These are phyloP conservation scores for Protaetia brevitarsis DNA, from an alignment of 1,140 invertebrate genomes.

Conservation along the genomic window DNA sequence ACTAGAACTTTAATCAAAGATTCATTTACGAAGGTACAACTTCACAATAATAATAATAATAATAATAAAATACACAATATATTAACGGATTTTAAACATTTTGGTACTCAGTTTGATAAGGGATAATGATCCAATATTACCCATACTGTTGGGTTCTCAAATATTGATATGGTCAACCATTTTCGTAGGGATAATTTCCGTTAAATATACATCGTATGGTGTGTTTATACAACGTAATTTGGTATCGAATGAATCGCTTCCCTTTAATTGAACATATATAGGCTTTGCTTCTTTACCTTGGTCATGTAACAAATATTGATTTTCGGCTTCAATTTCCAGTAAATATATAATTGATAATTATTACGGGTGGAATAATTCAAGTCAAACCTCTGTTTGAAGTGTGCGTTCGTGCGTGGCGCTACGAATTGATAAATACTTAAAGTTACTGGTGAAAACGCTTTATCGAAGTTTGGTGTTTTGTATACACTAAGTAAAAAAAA, in stretches of 20 bases:
- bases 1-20: too few relatives aligned
- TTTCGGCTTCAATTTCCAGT: slow-evolving; percentile 1
- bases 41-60: too few relatives aligned
- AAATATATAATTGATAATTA: slow-evolving; percentile 7
- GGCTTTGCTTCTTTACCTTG: neutral
- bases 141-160: too few relatives aligned
- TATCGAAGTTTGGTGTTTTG: too few relatives aligned
- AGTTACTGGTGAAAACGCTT: neutral
- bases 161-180: slow-evolving; percentile 6
- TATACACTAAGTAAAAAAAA: too few relatives aligned
- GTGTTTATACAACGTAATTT: slow-evolving; percentile 4
- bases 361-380: neutral
- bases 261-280: neutral
- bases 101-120: too few relatives aligned
- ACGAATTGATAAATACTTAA: neutral
- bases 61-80: too few relatives aligned
- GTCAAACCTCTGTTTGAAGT: neutral
- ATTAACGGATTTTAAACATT: too few relatives aligned
- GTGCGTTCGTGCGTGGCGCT: neutral
- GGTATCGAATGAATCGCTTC: neutral
- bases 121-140: too few relatives aligned
- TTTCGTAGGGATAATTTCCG: slow-evolving; percentile 2
- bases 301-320: slow-evolving; percentile 2
- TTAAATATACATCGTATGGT: neutral
- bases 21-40: too few relatives aligned